Evolutionary conservation across 2,797 vertebrate genomes (phyloP).

Genomic region (Craterocephalus amniculus): DNA sequence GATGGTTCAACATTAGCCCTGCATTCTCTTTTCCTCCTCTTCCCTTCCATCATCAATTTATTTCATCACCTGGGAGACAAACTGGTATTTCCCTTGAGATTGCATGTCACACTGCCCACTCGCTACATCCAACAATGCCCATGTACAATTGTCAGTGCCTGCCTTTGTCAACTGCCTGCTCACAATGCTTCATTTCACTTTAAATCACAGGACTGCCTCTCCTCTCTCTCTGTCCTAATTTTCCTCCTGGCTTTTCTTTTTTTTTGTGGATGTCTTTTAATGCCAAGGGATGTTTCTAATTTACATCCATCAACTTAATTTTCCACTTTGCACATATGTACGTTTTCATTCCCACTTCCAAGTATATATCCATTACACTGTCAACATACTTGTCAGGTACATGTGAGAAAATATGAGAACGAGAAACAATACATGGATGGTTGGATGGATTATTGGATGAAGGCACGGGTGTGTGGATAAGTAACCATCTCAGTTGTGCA

Average conservation of each 20-base stretch:
- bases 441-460: slow-evolving; percentile 22
- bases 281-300: slow-evolving; percentile 35
- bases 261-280: slow-evolving; percentile 19
- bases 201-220: slow-evolving; percentile 61
- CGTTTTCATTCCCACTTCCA: slow-evolving; percentile 4
- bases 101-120: slow-evolving; percentile 71
- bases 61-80: slow-evolving; percentile 60
- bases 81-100: slow-evolving; percentile 68
- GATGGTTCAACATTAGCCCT: slow-evolving; percentile 15
- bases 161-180: slow-evolving; percentile 59
- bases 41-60: slow-evolving; percentile 56
- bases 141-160: slow-evolving; percentile 47
- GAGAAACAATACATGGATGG: slow-evolving; percentile 22
- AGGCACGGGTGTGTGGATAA: slow-evolving; percentile 11
- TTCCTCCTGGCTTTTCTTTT: slow-evolving; percentile 29
- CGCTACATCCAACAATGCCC: slow-evolving; percentile 70
- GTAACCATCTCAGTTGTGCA: slow-evolving; percentile 1
- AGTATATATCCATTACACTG: neutral
- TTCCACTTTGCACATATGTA: slow-evolving; percentile 13
- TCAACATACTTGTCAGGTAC: slow-evolving; percentile 11
- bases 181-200: slow-evolving; percentile 67
- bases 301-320: slow-evolving; percentile 30
- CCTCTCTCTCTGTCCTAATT: slow-evolving; percentile 39
- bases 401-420: neutral
- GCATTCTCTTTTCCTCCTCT: slow-evolving; percentile 13